Evolutionary conservation across 1,140 invertebrate genomes (phyloP), one percentile per base, ranked within the genome.

Genomic region (Phymastichus coffea): DNA sequence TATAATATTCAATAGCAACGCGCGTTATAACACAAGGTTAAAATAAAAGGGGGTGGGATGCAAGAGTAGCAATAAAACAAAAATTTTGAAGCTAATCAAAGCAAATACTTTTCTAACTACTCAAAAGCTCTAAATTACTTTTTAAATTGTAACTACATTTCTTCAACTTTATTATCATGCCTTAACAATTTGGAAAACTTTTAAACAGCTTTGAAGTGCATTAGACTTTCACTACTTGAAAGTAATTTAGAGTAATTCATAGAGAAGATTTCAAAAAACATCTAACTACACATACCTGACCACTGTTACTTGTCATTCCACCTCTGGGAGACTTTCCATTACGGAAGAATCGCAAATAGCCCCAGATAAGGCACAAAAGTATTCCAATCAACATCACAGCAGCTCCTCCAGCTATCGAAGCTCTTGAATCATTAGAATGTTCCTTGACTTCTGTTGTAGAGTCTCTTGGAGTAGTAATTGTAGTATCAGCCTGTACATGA

Each of bases 1-100:
- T 77, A 57, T 57, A 52, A 57, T 52, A 46, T 69, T 63, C 75
- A 73, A 72, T 75, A 76, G 71, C 70, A 77, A 76, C 72, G 75
- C 70, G 72, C 73, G 17, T 62, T 57, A 74, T 66, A 74, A 76
- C 66, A 73, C 71, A 71, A 75, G 67, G 70, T 78, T 55, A n/a
- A 76, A 75, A 72, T 64, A 72, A 77, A 72, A 62, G 46, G 63
- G 64, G 59, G 53, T 48, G 41, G 58, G 61, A 64, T 41, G 51
- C 56, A 61, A 59, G 23, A 61, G 41, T 2, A 54, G 41, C 55
- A 61, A 57, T 47, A 65, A 65, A 49, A 64, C 19, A 62, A 51
- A 64, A 64, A 44, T 57, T 35, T 57, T 30, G 15, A 56, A 61
- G 53, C 59, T 12, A 35, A 26, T 26, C 44, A 17, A 57, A 54